phyloP scores from a whole-genome alignment of 2,113 vertebrate species.

The Promerops cafer region DNA sequence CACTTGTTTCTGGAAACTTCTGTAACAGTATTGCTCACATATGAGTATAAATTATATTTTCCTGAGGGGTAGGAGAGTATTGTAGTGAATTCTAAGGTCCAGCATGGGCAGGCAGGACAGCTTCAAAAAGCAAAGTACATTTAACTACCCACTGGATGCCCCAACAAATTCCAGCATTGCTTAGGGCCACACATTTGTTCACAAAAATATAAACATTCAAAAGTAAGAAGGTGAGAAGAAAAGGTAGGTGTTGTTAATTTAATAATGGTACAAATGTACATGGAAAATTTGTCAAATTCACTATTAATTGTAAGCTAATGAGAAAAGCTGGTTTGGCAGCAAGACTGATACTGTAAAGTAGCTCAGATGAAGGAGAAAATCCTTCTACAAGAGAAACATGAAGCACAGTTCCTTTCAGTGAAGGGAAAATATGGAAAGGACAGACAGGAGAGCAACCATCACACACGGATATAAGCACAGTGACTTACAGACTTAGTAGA shows the following conservation, averaged over 20 bases:
- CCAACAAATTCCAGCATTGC: not conserved
- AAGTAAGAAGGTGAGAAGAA: not conserved
- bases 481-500: not conserved
- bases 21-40: not conserved
- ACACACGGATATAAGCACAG: not conserved
- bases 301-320: not conserved
- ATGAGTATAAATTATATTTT: not conserved
- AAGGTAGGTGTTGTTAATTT: not conserved
- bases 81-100: not conserved
- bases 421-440: not conserved
- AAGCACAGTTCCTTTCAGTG: not conserved
- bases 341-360: not conserved
- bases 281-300: not conserved
- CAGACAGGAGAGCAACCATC: not conserved
- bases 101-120: not conserved
- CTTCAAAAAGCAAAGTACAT: not conserved
- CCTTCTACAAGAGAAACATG: not conserved
- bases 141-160: not conserved
- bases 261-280: not conserved
- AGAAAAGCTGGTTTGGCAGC: not conserved
- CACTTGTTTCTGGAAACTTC: not conserved
- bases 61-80: not conserved
- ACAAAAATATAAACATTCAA: not conserved
- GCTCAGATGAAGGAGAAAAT: not conserved
- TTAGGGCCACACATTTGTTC: not conserved